Percentiles rank a stretch among this genome's conserved stretches.
Conservation (phyloP, 2,113 vertebrate genomes). For the Telmatochromis brachygnathus region DNA sequence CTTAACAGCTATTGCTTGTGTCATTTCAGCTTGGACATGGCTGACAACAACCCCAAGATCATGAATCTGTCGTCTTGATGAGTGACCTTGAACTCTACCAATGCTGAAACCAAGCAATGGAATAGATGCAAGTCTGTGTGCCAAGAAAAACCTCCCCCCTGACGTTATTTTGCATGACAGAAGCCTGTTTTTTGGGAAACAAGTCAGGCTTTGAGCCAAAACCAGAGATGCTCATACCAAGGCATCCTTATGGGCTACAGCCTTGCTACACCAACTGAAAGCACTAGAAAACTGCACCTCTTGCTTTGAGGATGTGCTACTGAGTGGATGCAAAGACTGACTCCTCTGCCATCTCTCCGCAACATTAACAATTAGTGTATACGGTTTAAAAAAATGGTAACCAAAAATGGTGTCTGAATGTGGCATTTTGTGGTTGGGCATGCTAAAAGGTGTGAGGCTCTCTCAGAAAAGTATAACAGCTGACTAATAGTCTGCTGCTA, state of each 20-base stretch:
- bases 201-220: conserved; percentile 18
- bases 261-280: conserved; percentile 39
- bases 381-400: conserved; percentile 34
- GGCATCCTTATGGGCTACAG: conserved; percentile 31
- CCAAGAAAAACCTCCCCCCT: neutral
- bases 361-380: conserved; percentile 14
- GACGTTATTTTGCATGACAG: neutral
- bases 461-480: conserved; percentile 46
- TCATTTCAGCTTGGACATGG: conserved; percentile 41
- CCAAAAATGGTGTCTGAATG: conserved; percentile 49
- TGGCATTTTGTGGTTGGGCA: conserved; percentile 39
- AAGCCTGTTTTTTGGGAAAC: conserved; percentile 12
- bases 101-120: neutral
- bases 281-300: neutral
- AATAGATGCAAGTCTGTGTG: neutral
- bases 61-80: neutral
- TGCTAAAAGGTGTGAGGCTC: conserved; percentile 48
- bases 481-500: conserved; percentile 52
- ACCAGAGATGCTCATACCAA: conserved; percentile 44
- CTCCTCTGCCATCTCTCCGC: neutral
- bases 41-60: neutral
- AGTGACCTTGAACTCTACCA: conserved; percentile 45
- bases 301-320: conserved; percentile 38
- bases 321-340: conserved; percentile 32
- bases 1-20: neutral